These are phyloP conservation scores for Paradoxurus hermaphroditus DNA, from an alignment of 2,113 vertebrate species.

Conservation along the genomic window DNA sequence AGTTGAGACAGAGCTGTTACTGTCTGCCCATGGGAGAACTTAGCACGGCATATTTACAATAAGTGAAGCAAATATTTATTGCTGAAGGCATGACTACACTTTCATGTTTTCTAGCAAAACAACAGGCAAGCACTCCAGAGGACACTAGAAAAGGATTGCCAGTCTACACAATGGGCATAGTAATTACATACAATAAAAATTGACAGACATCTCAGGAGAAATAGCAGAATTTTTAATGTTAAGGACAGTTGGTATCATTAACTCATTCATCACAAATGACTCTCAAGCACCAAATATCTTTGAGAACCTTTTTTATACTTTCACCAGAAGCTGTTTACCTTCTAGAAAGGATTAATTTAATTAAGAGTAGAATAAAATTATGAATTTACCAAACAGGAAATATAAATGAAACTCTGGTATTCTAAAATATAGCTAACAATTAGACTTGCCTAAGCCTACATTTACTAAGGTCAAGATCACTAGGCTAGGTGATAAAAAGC, in stretches of 20 bases:
- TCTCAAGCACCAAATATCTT: neutral
- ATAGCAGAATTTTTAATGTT: constrained; percentile 9
- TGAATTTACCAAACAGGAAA: neutral
- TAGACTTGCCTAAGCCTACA: neutral
- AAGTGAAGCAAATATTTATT: constrained; percentile 33
- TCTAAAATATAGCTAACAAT: neutral
- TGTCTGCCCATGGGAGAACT: neutral
- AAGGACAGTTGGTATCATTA: neutral
- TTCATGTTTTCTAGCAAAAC: constrained; percentile 40
- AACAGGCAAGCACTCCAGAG: neutral
- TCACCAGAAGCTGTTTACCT: neutral
- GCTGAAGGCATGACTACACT: constrained; percentile 32
- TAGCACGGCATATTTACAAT: neutral
- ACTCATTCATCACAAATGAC: neutral
- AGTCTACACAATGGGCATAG: neutral
- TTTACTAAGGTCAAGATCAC: neutral
- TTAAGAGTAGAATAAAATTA: constrained; percentile 5
- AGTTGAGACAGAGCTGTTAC: neutral
- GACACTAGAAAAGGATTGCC: neutral
- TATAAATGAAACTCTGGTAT: neutral
- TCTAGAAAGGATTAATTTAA: constrained; percentile 14
- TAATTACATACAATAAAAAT: neutral
- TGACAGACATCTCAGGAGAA: constrained; percentile 19
- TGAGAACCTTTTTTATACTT: constrained; percentile 37
- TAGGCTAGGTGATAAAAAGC: neutral